Evolutionary conservation across 2,888 invertebrate genomes (phyloP), one percentile per base, ranked within the genome.

Genomic region (Neelides folsomi): DNA sequence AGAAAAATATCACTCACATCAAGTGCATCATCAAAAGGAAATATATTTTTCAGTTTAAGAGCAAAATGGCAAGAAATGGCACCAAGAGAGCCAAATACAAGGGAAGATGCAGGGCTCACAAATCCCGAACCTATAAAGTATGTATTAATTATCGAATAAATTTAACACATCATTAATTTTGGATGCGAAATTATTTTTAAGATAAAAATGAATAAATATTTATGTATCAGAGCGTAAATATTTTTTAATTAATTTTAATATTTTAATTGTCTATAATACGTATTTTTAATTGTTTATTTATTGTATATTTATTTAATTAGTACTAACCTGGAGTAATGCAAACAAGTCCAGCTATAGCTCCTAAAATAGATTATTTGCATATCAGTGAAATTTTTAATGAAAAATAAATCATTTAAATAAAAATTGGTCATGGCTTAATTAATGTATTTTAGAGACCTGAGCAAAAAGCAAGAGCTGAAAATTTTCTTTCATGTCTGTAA

Each of bases 301-400:
- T 13, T 38, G 8, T 38, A 5, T 5, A 9, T 38, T 15, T 5
- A 13, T 5, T 39, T 6, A 39, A 5, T 8, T 42, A 15, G 15
- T 12, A 12, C 16, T 8, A 42, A 7, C 40, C 60, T 20, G 60
- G 59, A 2, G 59, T 59, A n/a, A 59, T 52, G 18, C 55, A 50
- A 10, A 61, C 61, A 2, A 60, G 52, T 6, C 62, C 62, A 39
- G 56, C 56, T 19, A 62, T 55, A 10, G 60, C 60, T 36, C 62
- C 61, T n/a, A 27, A 27, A 5, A 27, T 27, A 27, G 7, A 27
- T 27, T 5, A 27, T 27, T 27, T n/a, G n/a, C 7, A 27, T 27
- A 27, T 27, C 7, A 27, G 3, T 27, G 3, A 5, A 27, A 5
- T 5, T 7, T n/a, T n/a, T n/a, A n/a, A n/a, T n/a, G n/a, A n/a